Evolutionary conservation across 2,113 vertebrate genomes (phyloP).

Genomic region (Dascyllus trimaculatus): DNA sequence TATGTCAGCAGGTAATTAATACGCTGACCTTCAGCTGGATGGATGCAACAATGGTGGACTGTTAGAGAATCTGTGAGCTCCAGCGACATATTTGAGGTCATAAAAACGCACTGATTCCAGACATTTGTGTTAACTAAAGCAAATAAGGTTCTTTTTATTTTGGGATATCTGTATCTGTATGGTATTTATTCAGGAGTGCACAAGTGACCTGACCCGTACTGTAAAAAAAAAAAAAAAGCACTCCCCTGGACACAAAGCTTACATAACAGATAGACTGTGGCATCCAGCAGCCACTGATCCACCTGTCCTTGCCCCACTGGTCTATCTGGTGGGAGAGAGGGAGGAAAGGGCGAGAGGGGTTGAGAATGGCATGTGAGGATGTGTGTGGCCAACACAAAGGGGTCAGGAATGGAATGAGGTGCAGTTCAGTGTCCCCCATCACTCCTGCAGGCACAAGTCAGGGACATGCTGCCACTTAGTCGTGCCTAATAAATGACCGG

Average conservation of each 20-base stretch:
- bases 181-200: constrained; percentile 6
- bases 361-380: constrained; percentile 75
- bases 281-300: constrained; percentile 44
- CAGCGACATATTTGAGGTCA: too few species aligned
- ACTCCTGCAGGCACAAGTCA: constrained; percentile 17
- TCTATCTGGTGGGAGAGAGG: constrained; percentile 40
- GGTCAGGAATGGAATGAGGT: constrained; percentile 77
- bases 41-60: constrained; percentile 11
- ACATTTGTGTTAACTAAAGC: background rate
- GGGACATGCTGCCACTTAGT: background rate
- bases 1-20: constrained; percentile 34
- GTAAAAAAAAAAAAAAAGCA: constrained; percentile 8
- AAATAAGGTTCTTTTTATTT: background rate
- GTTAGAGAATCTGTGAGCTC: too few species aligned
- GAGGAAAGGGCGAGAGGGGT: constrained; percentile 51
- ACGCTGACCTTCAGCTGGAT: constrained; percentile 13
- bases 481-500: background rate
- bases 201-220: constrained; percentile 3
- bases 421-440: constrained; percentile 62
- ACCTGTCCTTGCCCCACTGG: constrained; percentile 70
- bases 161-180: background rate
- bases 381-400: constrained; percentile 65
- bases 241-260: background rate
- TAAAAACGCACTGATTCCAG: background rate
- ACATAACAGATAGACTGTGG: constrained; percentile 13